Base-by-base conservation (phyloP, 1,140 invertebrate species). In the Pseudomyrmex flavicornis region DNA sequence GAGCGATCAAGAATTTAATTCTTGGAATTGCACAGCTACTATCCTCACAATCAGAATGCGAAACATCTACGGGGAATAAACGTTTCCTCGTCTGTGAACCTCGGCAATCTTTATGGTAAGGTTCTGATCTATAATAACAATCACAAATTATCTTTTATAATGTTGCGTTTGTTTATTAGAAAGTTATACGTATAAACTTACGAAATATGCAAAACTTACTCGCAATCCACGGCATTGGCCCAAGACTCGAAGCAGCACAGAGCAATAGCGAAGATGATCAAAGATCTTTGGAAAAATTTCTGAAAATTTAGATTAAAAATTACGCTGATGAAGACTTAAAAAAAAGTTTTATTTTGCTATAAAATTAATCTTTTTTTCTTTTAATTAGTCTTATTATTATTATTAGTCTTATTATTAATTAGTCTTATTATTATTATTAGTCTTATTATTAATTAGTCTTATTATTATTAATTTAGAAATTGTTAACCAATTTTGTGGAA, bases 51-150 rank as follows among this genome's bases (percentile, higher is more conserved):
- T 80, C 22, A 13, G 59, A 1, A 17, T 35, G 76, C 54, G 56
- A 15, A 9, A 68, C 1, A 7, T 63, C 46, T 2, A 54, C 54
- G 1, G 62, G 62, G 20, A 50, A 69, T 26, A 54, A 20, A 5
- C 90, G 91, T 82, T 91, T 92, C 46, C 82, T 90, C 50, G 87
- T 86, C 88, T 91, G 90, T 13, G 77, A 74, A 70, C 91, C 91
- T 88, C 91, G 88, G 58, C 91, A 92, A 4, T 82, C 61, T 26
- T 70, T 83, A 54, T 92, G 83, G 52, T 70, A 92, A 0, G 91
- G 91, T 44, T 86, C 85, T 44, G 61, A 50, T 62, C 91, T 92
- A 66, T 1, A 89, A 90, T 35, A 68, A 35, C 17, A 13, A 82
- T 79, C 7, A 12, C 46, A 0, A 35, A 20, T n/a, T 80, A 69